Base-by-base conservation (phyloP, 1,140 invertebrate genomes). In the Steinernema khuongi region DNA sequence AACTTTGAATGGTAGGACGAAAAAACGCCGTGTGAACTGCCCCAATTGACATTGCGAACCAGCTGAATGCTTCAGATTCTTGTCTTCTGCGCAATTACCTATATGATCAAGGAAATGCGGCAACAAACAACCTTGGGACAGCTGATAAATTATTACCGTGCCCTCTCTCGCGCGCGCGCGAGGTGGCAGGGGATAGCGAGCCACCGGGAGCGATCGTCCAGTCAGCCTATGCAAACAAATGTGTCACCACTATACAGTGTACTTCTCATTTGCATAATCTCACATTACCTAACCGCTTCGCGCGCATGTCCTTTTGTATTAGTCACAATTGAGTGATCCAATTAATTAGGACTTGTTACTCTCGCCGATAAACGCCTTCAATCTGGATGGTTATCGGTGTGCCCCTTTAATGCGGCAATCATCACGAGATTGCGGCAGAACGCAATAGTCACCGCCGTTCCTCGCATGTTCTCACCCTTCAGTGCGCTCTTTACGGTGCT, bases 71-170 rank as follows among this genome's bases (percentile, higher is more conserved):
- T 41, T 41, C n/a, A 11, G 36, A 11, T 41, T 41, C 36, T n/a
- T 41, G 36, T 41, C n/a, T n/a, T n/a, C n/a, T 41, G 7, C 36
- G 7, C 36, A 41, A 41, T n/a, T n/a, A 41, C 36, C 7, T 41
- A 41, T 7, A 7, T 4, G 50, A 60, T 60, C 50, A 60, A 60
- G 50, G 36, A 41, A 41, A 41, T 41, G 26, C 11, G 2, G 19
- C 11, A 60, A 60, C 50, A 60, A 60, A 60, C 22, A 60, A 60
- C 50, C 50, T 60, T 60, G 50, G 22, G 50, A 60, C 50, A 60
- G 50, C 50, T 60, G 50, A 60, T 60, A 60, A 60, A 60, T 60
- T 60, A 60, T 60, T 60, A 60, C 50, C 50, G 50, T 60, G 50
- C 50, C 50, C 50, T 60, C 11, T 26, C 50, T 7, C 50, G 19